Evolutionary conservation across 2,888 invertebrate species (phyloP), one percentile per base, ranked within the genome.

Genomic region (Fragum fragum): DNA sequence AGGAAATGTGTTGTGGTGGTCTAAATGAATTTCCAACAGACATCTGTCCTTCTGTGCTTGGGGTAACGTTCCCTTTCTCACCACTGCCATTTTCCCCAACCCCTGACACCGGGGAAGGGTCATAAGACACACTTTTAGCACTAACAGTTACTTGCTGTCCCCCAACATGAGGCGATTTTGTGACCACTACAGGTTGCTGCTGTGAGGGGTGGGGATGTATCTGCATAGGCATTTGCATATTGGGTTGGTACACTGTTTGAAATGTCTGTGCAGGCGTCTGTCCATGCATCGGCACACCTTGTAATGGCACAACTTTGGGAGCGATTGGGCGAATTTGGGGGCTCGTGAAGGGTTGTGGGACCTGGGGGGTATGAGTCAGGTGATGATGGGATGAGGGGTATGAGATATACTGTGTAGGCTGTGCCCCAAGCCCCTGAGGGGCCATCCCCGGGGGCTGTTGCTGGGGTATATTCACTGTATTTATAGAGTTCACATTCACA

Each of bases 191-290:
- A 2, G 52, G 53, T 68, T 57, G 70, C 57, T 74, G 76, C 28
- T 79, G 83, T 53, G 70, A 76, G 61, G 76, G 80, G 66, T 72
- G 89, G 78, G 80, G 87, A 86, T 80, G 90, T 75, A 92, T 85
- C 79, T 90, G 91, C 91, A 92, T 88, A 88, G 89, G 89, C 83
- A 91, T 87, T 89, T 91, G 91, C 91, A 92, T 91, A 90, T 89
- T 90, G 72, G 89, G 90, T 80, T 91, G 80, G 63, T 90, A 85
- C 79, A 91, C 78, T 14, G 90, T 71, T 28, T 81, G 89, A 83
- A 88, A 86, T 42, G 87, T 76, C 73, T 89, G 90, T 66, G 87
- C 73, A 73, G 85, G 78, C 79, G 80, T 76, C 72, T 85, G 79
- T 70, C 70, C 75, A 28, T 83, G 87, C 52, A 81, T 76, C 70